Evolutionary conservation across 2,797 vertebrate genomes (phyloP).

Genomic region (Thamnophis elegans): DNA sequence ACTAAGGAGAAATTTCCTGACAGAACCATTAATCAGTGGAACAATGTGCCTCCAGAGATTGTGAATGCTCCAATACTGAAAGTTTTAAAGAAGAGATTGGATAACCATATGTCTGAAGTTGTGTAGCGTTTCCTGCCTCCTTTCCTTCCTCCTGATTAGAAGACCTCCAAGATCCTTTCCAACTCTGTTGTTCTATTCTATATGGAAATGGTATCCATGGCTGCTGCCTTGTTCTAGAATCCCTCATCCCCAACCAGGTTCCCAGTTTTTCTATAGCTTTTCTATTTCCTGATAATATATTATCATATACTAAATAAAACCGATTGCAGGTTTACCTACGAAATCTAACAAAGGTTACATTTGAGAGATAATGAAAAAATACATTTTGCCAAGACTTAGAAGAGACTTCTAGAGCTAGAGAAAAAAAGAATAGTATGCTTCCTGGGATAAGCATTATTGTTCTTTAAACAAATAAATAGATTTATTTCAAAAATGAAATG

Average conservation of each 20-base stretch:
- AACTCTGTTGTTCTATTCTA: too few species aligned
- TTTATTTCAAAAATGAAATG: background rate
- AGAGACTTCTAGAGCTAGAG: background rate
- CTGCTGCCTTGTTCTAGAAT: background rate
- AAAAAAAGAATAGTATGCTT: background rate
- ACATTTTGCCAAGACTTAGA: background rate
- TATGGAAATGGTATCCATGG: background rate
- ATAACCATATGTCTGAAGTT: too few species aligned
- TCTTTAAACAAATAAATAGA: background rate
- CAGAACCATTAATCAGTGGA: too few species aligned
- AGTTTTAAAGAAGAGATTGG: too few species aligned
- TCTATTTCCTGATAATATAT: background rate
- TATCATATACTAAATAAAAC: background rate
- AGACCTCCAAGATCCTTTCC: too few species aligned
- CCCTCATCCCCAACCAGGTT: too few species aligned
- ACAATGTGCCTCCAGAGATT: too few species aligned
- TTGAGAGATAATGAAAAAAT: background rate
- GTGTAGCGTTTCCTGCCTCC: too few species aligned
- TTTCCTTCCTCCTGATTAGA: too few species aligned
- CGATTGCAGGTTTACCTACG: background rate
- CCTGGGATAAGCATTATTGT: background rate
- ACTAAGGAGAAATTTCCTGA: too few species aligned
- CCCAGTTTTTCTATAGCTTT: background rate
- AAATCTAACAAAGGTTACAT: background rate
- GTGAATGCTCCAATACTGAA: too few species aligned